Base-by-base conservation (phyloP, 2,113 vertebrate species). In the Psilopsiagon aurifrons region DNA sequence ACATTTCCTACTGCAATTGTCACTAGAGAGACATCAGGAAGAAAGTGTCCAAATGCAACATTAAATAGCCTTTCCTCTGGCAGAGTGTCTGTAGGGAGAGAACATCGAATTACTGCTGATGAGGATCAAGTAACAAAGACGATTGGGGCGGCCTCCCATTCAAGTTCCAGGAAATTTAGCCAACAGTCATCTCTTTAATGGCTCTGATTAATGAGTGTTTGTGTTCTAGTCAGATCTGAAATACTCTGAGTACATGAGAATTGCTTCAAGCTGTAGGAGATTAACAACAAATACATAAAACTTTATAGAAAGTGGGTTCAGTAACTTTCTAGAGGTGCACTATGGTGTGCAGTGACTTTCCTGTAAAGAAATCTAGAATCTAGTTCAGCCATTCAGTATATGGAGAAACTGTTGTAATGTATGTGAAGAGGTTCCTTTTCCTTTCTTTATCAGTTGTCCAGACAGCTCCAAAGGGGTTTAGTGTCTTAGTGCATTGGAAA, bases 11-110 rank as follows among this genome's bases (percentile, higher is more conserved):
- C 91, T 81, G 96, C 55, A 6, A 98, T 93, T 91, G 98, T 98
- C 71, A 98, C 37, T 39, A 99, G 95, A 43, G 51, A 95, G 88
- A 98, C 98, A 60, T 99, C 98, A 1, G 83, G 81, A 59, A 97
- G 95, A 54, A 98, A 98, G 25, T 96, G 96, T 66, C 98, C 98
- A 62, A 98, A 69, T 33, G 91, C 57, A 52, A 98, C 57, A 86
- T 97, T 97, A 94, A 99, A 99, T 28, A 96, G 43, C 69, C 70
- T 64, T 79, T 98, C 97, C 54, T 97, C 80, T 31, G 97, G 97
- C 91, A 97, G 68, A 8, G 98, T 98, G 7, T 98, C 98, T 98
- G 90, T 47, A 93, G 83, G 52, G 80, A 96, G 88, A 95, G 78
- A 92, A 87, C 66, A 92, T 92, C 90, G 62, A 63, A 94, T 95